Evolutionary conservation across 2,797 vertebrate genomes (phyloP).

Genomic region (Phalanger gymnotis): DNA sequence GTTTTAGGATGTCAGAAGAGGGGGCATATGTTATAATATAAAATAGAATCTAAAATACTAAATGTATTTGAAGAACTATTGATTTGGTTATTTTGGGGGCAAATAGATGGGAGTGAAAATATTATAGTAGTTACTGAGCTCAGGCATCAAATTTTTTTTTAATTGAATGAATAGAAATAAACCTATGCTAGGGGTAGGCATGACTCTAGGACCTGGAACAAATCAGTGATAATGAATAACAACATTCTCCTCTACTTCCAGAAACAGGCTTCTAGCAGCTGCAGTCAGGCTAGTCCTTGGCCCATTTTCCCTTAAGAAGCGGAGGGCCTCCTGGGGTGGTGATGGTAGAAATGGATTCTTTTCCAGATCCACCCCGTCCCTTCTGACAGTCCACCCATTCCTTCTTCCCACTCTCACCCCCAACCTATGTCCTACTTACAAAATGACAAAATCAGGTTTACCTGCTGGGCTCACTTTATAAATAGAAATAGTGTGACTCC

Average conservation of each 20-base stretch:
- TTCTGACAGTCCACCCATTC: neutral
- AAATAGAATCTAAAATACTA: neutral
- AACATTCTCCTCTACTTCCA: neutral
- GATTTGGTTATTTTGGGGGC: neutral
- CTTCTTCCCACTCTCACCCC: neutral
- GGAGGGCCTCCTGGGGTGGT: neutral
- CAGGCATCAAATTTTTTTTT: neutral
- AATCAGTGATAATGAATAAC: neutral
- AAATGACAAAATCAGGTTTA: neutral
- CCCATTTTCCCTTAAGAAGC: neutral
- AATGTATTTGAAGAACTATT: neutral
- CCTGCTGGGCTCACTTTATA: neutral
- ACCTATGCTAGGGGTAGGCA: neutral
- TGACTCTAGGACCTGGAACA: neutral
- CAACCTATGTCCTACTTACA: neutral
- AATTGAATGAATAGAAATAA: neutral
- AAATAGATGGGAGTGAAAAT: neutral
- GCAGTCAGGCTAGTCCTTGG: neutral
- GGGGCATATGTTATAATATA: neutral
- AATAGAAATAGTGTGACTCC: neutral
- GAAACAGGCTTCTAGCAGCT: neutral
- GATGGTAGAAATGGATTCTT: neutral
- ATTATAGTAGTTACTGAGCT: neutral
- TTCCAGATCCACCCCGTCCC: neutral
- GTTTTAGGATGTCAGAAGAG: neutral